These are phyloP conservation scores for Scolanthus callimorphus DNA, from an alignment of 92 coral and sea anemone genomes.

Conservation along the genomic window DNA sequence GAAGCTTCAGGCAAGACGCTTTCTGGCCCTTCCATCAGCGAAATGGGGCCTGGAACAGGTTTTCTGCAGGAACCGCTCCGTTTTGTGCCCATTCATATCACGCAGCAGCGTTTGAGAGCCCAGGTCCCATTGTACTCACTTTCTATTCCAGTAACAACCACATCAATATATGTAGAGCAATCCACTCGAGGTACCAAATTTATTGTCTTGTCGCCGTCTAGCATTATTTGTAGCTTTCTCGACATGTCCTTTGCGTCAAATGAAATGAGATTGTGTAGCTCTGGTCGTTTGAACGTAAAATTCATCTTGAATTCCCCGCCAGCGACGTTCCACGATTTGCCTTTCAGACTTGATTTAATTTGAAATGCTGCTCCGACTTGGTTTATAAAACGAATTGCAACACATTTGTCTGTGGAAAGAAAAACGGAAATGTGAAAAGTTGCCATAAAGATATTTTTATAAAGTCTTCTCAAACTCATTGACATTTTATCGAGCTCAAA, in stretches of 20 bases:
- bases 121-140: constrained; percentile 33
- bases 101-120: neutral
- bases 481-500: too few species aligned
- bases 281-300: constrained; percentile 77
- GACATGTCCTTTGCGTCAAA: constrained; percentile 65
- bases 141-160: constrained; percentile 61
- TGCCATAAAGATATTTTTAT: neutral
- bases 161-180: constrained; percentile 73
- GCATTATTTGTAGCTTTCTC: constrained; percentile 33
- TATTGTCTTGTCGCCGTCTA: constrained; percentile 91
- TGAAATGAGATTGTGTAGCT: constrained; percentile 74
- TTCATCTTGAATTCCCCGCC: constrained; percentile 66
- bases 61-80: too few species aligned
- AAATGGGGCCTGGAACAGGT: too few species aligned
- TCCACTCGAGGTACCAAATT: constrained; percentile 78
- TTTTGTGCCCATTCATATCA: too few species aligned
- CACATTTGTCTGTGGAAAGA: constrained; percentile 57
- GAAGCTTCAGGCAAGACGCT: too few species aligned
- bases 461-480: too few species aligned
- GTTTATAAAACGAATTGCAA: constrained; percentile 80
- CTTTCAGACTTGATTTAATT: constrained; percentile 58
- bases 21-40: too few species aligned
- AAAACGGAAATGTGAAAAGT: too few species aligned
- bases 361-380: constrained; percentile 37
- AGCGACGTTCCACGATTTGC: constrained; percentile 51